phyloP scores from a whole-genome alignment of 2,113 vertebrate genomes.

The Python bivittatus region DNA sequence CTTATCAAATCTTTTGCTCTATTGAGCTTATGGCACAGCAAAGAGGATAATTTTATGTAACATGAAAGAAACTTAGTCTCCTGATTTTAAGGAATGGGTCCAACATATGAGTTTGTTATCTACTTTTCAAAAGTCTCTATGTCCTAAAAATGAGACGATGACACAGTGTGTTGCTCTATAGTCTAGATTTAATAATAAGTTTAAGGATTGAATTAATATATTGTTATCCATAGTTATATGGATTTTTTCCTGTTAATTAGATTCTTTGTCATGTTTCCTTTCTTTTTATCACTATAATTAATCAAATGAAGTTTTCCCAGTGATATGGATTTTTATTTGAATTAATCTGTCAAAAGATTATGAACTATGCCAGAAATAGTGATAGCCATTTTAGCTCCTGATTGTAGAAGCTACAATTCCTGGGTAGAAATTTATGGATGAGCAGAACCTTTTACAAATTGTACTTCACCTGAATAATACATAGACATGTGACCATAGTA shows the following conservation, averaged over 20 bases:
- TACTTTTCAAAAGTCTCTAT: neutral
- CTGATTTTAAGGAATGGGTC: neutral
- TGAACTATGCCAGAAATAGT: neutral
- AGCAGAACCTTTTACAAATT: neutral
- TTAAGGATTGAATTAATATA: neutral
- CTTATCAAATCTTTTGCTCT: neutral
- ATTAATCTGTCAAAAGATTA: neutral
- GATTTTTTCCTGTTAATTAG: neutral
- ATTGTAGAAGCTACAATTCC: conserved; percentile 18
- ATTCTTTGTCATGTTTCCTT: neutral
- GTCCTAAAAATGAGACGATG: neutral
- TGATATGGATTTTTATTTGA: neutral
- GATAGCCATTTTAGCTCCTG: neutral
- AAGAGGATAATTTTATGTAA: neutral
- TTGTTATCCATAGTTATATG: neutral
- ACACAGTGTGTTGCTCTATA: neutral
- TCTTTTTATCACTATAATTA: neutral
- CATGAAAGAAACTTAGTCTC: neutral
- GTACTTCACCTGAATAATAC: neutral
- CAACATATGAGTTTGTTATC: neutral
- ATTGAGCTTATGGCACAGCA: neutral
- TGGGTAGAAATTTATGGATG: conserved; percentile 23
- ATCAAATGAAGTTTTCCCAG: neutral
- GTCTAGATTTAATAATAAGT: neutral
- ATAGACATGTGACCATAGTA: conserved; percentile 27